Percentiles rank a stretch among this genome's conserved stretches.
Evolutionary conservation across 1,140 invertebrate genomes (phyloP).

Genomic region (Aphaenogaster rudis): DNA sequence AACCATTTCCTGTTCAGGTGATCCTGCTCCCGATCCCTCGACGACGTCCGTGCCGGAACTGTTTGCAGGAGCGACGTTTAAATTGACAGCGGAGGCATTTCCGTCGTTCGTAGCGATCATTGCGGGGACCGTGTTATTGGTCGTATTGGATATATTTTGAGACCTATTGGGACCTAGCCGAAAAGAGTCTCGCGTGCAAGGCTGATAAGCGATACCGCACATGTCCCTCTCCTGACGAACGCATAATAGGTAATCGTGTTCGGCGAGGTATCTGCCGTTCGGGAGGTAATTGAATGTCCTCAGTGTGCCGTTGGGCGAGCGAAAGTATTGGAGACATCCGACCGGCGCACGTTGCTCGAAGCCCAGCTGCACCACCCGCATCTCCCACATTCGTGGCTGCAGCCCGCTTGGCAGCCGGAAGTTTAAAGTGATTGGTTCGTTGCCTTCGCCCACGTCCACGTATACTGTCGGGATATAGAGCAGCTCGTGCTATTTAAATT

Average conservation of each 20-base stretch:
- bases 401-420: conserved; percentile 88
- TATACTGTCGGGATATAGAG: conserved; percentile 87
- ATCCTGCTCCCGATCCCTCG: conserved; percentile 80
- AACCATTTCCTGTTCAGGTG: conserved; percentile 39
- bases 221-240: conserved; percentile 90
- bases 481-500: conserved; percentile 31
- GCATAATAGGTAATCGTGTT: conserved; percentile 93
- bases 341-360: conserved; percentile 91
- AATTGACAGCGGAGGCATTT: neutral
- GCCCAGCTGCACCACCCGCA: conserved; percentile 90
- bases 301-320: conserved; percentile 88
- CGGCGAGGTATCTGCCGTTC: conserved; percentile 93
- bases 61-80: conserved; percentile 1
- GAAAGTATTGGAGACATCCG: conserved; percentile 92
- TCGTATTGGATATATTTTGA: conserved; percentile 24
- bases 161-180: conserved; percentile 89
- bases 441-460: conserved; percentile 88
- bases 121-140: conserved; percentile 62
- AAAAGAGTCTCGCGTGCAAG: conserved; percentile 92
- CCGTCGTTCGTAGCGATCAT: conserved; percentile 65
- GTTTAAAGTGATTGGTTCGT: conserved; percentile 87
- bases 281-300: conserved; percentile 93
- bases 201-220: conserved; percentile 92
- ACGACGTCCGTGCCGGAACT: conserved; percentile 48
- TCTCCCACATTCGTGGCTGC: conserved; percentile 91